Base-by-base conservation (phyloP, 1,140 invertebrate genomes). In the Euura saliciscinereae region DNA sequence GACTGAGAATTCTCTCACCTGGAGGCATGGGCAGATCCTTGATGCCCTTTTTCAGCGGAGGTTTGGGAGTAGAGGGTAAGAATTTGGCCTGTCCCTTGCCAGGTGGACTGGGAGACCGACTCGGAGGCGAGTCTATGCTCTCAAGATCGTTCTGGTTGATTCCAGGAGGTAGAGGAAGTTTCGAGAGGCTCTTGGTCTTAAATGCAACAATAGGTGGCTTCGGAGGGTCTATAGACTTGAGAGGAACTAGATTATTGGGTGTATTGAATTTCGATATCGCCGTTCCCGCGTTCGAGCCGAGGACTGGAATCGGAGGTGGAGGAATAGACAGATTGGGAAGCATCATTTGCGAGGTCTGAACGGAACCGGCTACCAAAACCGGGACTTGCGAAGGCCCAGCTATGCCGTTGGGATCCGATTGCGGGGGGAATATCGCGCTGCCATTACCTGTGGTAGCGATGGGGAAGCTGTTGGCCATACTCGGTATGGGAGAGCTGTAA, bases 1-100 rank as follows among this genome's bases (percentile, higher is more conserved):
- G 69, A 65, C 8, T 4, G 8, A 67, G 13, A 71, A 28, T 43
- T 43, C 43, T 70, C 2, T 74, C 65, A 93, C 94, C 93, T 78
- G 95, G 95, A 69, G 95, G 96, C 93, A 97, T 94, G 3, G 96
- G 96, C 73, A 97, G 86, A 85, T 96, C 96, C 84, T 95, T 95
- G 75, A 96, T 94, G 71, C 94, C 90, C 72, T 91, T 91, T 76
- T 89, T 91, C n/a, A 82, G 74, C n/a, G 86, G 83, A 7, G 84
- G 79, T 71, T 83, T 84, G 4, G 79, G 81, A 78, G 82, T 80
- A 72, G 81, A 59, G 68, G 73, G 4, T 73, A 67, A 42, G 42
- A 80, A 73, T 44, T 78, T 80, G 7, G 71, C 44, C 43, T 82
- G 88, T 73, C 88, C 85, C 2, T 89, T 85, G 5, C 84, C 88